Evolutionary conservation across 2,797 vertebrate genomes (phyloP), one percentile per base, ranked within the genome.

Genomic region (Microctenopoma stevenorrisi): DNA sequence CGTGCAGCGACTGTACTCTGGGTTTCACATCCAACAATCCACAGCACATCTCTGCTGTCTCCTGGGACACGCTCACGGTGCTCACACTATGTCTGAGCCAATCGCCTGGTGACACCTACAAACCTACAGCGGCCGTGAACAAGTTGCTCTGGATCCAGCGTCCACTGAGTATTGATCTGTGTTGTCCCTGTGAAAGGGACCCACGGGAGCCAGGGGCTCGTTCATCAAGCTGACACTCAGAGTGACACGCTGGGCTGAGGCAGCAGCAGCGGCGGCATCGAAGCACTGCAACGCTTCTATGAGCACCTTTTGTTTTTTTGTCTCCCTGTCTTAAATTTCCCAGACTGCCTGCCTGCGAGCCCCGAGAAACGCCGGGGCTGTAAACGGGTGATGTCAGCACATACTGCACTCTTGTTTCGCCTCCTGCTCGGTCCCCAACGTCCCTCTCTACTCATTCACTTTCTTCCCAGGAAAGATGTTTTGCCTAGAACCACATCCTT

Each of bases 161-260:
- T 76, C 78, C 78, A 73, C 25, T 56, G 60, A 9, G 59, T 72
- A 92, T 89, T 80, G 89, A 91, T 90, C 86, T 61, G 68, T 1
- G 52, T 54, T 48, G 83, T 84, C 78, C 75, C 82, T 22, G 54
- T 40, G 67, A 81, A 66, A 72, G 61, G 58, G 56, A 40, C 81
- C 68, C 76, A 16, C 22, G 83, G 69, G 73, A 76, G 74, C 72
- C 54, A 3, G 40, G 54, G 67, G 49, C 75, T 87, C 88, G 86
- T 90, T 90, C 89, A 88, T 91, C 90, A 91, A 68, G 60, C 73
- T 68, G 86, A 86, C 78, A 79, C 59, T 43, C 43, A 5, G 78
- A 78, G 67, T 85, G 86, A 79, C 85, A 81, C 72, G 16, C 12
- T 1, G 72, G 69, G 82, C 82, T 76, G 79, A 83, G 76, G 82